A percentile compares a stretch with the other conserved stretches of the same genome.
Evolutionary conservation across 2,113 vertebrate genomes (phyloP).

Genomic region (Phycodurus eques): DNA sequence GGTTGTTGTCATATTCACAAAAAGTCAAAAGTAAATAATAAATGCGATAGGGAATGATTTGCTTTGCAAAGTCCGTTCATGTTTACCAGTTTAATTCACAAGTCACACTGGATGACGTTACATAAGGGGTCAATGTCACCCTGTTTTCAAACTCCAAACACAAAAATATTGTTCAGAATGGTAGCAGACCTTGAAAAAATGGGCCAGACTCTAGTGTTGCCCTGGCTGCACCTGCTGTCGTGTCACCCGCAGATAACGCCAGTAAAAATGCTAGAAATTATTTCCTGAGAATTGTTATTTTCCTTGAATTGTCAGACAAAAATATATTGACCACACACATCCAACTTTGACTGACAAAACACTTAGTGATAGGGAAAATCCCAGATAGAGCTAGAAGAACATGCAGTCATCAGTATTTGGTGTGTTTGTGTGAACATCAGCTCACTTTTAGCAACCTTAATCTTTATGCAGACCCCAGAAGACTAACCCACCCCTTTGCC

Average conservation of each 20-base stretch:
- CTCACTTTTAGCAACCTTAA: constrained; percentile 15
- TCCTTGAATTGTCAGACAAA: constrained; percentile 9
- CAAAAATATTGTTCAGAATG: constrained; percentile 64
- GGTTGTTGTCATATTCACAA: background rate
- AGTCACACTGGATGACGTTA: background rate
- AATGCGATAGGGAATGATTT: background rate
- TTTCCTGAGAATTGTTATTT: constrained; percentile 52
- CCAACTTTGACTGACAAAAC: constrained; percentile 49
- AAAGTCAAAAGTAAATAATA: background rate
- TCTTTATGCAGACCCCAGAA: constrained; percentile 19
- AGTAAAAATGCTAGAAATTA: constrained; percentile 38
- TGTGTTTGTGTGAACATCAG: constrained; percentile 6
- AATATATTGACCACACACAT: constrained; percentile 29
- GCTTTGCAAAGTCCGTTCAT: background rate
- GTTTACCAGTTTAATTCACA: constrained; percentile 1
- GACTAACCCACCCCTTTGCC: constrained; percentile 10
- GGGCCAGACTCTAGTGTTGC: constrained; percentile 60
- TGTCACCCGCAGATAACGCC: constrained; percentile 53
- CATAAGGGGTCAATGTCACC: constrained; percentile 14
- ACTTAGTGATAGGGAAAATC: constrained; percentile 61
- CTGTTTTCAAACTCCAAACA: constrained; percentile 56
- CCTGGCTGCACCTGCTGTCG: constrained; percentile 65
- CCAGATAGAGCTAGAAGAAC: constrained; percentile 43
- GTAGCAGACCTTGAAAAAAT: constrained; percentile 66
- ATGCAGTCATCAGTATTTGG: constrained; percentile 44